These are phyloP conservation scores for Cheirogaleus major DNA, from an alignment of 2,797 vertebrate species.

Conservation along the genomic window DNA sequence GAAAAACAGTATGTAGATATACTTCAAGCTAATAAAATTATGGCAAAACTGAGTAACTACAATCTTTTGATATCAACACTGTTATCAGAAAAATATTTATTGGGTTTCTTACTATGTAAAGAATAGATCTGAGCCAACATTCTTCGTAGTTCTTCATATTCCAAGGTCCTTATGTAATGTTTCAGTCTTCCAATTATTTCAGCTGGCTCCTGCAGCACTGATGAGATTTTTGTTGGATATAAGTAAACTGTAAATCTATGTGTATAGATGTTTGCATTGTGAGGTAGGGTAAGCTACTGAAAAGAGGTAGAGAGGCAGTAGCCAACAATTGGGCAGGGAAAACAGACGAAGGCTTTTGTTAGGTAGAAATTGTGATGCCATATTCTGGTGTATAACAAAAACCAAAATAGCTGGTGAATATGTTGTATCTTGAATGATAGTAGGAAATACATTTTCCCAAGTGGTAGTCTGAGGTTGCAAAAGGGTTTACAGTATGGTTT, in stretches of 20 bases:
- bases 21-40: conserved; percentile 66
- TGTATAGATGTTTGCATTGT: background rate
- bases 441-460: background rate
- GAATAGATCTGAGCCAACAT: background rate
- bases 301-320: background rate
- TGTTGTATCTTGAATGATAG: background rate
- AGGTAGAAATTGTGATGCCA: background rate
- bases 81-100: conserved; percentile 47
- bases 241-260: background rate
- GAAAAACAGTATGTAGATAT: conserved; percentile 70
- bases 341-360: background rate
- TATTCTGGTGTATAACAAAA: background rate
- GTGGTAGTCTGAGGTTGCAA: background rate
- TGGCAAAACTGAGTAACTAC: background rate
- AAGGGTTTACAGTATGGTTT: background rate
- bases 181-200: background rate
- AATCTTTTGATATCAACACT: conserved; percentile 31
- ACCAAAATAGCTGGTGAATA: background rate
- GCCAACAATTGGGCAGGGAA: background rate
- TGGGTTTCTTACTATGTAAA: background rate
- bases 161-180: background rate
- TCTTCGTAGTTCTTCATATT: background rate
- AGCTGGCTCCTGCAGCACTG: background rate
- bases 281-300: background rate
- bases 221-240: background rate